phyloP scores from a whole-genome alignment of 2,888 invertebrate genomes.

The Keiferia lycopersicella region DNA sequence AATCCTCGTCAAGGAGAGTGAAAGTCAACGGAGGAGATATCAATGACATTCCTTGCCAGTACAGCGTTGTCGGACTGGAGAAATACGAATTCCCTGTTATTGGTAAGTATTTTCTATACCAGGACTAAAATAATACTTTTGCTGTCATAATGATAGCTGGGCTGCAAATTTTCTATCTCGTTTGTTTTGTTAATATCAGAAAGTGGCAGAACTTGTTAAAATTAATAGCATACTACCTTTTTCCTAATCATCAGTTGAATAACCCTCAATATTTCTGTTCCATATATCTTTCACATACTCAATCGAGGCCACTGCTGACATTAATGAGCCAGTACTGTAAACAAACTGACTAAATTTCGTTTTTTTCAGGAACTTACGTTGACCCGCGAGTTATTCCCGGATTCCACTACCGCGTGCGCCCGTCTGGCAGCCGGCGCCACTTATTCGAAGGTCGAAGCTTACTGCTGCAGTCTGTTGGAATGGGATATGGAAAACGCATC shows the following conservation, averaged over 20 bases:
- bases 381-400: constrained; percentile 87
- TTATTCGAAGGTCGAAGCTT: constrained; percentile 85
- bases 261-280: background rate
- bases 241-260: background rate
- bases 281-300: background rate
- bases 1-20: constrained; percentile 82
- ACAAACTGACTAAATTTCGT: constrained; percentile 6
- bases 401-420: constrained; percentile 86
- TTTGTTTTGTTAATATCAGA: too few species aligned
- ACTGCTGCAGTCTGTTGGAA: constrained; percentile 84
- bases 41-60: constrained; percentile 84
- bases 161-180: too few species aligned
- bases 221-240: constrained; percentile 12
- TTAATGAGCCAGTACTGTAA: constrained; percentile 11
- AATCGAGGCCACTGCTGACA: background rate
- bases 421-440: constrained; percentile 83
- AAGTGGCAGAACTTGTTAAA: background rate
- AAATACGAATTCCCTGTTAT: constrained; percentile 86
- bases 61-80: constrained; percentile 84
- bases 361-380: constrained; percentile 84
- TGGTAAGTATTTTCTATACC: constrained; percentile 77
- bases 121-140: too few species aligned
- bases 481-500: constrained; percentile 89
- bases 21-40: constrained; percentile 83
- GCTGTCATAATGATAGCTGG: too few species aligned